Base-by-base conservation (phyloP, 2,797 vertebrate genomes). In the Sarcophilus harrisii region DNA sequence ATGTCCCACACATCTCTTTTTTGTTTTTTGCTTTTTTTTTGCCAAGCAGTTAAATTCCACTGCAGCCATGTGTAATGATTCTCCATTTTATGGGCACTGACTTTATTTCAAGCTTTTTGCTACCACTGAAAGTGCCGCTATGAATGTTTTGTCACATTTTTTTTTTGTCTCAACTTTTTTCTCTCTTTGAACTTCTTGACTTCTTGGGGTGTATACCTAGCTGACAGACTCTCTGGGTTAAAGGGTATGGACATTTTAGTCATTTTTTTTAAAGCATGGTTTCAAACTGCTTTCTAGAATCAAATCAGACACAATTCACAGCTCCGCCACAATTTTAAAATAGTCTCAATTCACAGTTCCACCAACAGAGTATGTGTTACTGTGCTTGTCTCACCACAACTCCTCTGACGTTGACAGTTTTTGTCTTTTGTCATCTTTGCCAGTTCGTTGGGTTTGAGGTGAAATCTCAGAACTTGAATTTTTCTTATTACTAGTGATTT, bases 201-300 rank as follows among this genome's bases (percentile, higher is more conserved):
- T 45, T 87, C 18, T 81, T 87, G 38, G 73, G 73, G 73, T 87
- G 73, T 10, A 87, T 45, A 24, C 38, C 38, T 28, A 27, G 9
- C 73, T 49, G 21, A 3, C 38, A 0, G 21, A 45, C 24, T 49
- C n/a, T 45, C 38, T 27, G 21, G 38, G 38, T 87, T 87, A 87
- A 87, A 87, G 73, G 73, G 73, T 24, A 87, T 27, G 9, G 24
- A 27, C 73, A 49, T 49, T 45, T 87, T 87, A 87, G 38, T 87
- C 73, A 45, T 49, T 49, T 49, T n/a, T 81, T 49, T 10, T 16
- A 57, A 57, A 49, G 73, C 9, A 10, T 87, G 24, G 24, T 87
- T 87, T 87, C 38, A 87, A 87, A 87, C 73, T 49, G 73, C 73
- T 87, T 87, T 87, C 73, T 87, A 87, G 73, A 87, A 38, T 87